These are phyloP conservation scores for Mandrillus leucophaeus DNA, from an alignment of 2,113 vertebrate genomes.

Conservation along the genomic window DNA sequence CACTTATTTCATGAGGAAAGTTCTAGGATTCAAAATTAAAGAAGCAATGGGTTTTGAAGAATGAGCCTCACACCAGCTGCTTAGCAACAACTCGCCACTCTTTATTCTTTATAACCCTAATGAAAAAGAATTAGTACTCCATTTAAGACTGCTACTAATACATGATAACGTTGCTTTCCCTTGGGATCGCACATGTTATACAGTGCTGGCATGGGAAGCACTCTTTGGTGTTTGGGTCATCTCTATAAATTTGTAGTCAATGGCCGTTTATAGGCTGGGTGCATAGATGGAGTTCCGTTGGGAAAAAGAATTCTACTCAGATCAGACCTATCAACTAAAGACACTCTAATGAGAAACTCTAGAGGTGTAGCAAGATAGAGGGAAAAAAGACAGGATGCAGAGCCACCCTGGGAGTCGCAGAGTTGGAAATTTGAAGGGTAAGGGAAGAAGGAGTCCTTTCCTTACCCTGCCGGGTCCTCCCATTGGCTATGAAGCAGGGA, in stretches of 20 bases:
- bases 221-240: not conserved
- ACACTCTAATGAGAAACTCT: not conserved
- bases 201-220: not conserved
- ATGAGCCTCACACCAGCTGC: not conserved
- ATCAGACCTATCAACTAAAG: not conserved
- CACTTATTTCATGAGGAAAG: slow-evolving; percentile 31
- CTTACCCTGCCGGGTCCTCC: not conserved
- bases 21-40: slow-evolving; percentile 39
- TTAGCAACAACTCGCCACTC: not conserved
- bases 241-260: not conserved
- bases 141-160: not conserved
- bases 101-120: not conserved
- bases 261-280: not conserved
- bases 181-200: not conserved
- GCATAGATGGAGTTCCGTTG: not conserved
- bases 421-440: not conserved
- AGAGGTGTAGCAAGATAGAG: not conserved
- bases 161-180: not conserved
- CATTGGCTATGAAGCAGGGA: not conserved
- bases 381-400: not conserved
- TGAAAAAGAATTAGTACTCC: not conserved
- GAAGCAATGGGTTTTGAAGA: slow-evolving; percentile 36
- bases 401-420: not conserved
- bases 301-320: not conserved
- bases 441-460: not conserved